phyloP scores from a whole-genome alignment of 2,797 vertebrate species.

The Parambassis ranga region DNA sequence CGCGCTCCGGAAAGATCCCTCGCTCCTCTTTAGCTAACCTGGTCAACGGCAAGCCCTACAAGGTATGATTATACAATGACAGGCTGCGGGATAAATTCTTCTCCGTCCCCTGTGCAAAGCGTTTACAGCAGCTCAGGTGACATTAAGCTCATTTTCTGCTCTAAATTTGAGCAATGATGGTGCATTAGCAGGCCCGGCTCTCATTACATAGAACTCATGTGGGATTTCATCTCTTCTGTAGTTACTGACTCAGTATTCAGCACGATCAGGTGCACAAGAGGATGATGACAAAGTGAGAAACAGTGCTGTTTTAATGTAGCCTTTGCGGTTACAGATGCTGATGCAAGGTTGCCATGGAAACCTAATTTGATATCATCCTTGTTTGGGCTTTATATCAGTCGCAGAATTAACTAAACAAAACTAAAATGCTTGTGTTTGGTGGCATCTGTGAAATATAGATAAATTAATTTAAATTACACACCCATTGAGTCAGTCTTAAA shows the following conservation, averaged over 20 bases:
- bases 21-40: constrained; percentile 87
- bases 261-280: constrained; percentile 1
- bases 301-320: background rate
- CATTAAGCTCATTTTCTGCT: background rate
- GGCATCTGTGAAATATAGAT: no score
- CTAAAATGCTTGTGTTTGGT: no score
- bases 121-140: background rate
- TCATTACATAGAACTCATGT: constrained; percentile 9
- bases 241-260: constrained; percentile 4
- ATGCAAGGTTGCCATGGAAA: no score
- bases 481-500: no score
- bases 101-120: background rate
- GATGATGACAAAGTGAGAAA: background rate
- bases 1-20: constrained; percentile 95
- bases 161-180: background rate
- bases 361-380: no score
- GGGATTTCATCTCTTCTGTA: background rate
- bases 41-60: constrained; percentile 89
- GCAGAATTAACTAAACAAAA: no score
- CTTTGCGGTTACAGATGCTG: no score
- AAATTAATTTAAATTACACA: no score
- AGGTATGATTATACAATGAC: constrained; percentile 71
- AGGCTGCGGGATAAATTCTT: background rate
- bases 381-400: no score
- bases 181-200: background rate